Evolutionary conservation across 1,140 invertebrate species (phyloP).

Genomic region (Papilio aristodemus): DNA sequence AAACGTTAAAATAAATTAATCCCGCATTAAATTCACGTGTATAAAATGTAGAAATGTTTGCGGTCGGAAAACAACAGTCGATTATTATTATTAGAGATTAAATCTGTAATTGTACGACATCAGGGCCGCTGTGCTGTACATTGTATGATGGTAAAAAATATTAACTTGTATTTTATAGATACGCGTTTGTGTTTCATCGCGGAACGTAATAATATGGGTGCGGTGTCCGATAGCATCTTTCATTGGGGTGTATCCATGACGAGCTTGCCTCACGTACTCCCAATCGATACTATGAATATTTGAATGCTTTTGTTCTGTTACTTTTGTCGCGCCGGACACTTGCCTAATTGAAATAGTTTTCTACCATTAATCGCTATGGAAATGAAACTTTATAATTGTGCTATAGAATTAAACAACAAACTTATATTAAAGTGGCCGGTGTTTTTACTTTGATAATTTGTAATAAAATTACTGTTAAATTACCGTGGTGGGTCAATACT

Average conservation of each 20-base stretch:
- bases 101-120: slow-evolving; percentile 29
- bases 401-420: slow-evolving; percentile 17
- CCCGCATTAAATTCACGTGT: background rate
- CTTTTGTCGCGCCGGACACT: slow-evolving; percentile 52
- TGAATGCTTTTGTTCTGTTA: slow-evolving; percentile 62
- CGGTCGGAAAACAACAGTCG: slow-evolving; percentile 11
- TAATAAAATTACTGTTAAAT: slow-evolving; percentile 11
- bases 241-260: slow-evolving; percentile 61
- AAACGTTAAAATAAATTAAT: slow-evolving; percentile 19
- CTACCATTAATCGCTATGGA: slow-evolving; percentile 24
- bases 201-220: slow-evolving; percentile 64
- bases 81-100: slow-evolving; percentile 32
- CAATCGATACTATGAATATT: slow-evolving; percentile 76
- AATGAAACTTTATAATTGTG: slow-evolving; percentile 29
- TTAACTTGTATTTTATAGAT: slow-evolving; percentile 34
- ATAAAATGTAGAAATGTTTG: slow-evolving; percentile 16
- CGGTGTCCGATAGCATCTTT: slow-evolving; percentile 72
- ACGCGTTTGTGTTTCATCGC: slow-evolving; percentile 58
- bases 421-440: slow-evolving; percentile 6
- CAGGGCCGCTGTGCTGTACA: background rate
- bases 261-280: slow-evolving; percentile 38
- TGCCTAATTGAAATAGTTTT: slow-evolving; percentile 73
- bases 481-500: background rate
- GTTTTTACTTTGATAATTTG: background rate
- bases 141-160: slow-evolving; percentile 27